Evolutionary conservation across 2,113 vertebrate species (phyloP), one percentile per base, ranked within the genome.

Genomic region (Misgurnus mizolepis): DNA sequence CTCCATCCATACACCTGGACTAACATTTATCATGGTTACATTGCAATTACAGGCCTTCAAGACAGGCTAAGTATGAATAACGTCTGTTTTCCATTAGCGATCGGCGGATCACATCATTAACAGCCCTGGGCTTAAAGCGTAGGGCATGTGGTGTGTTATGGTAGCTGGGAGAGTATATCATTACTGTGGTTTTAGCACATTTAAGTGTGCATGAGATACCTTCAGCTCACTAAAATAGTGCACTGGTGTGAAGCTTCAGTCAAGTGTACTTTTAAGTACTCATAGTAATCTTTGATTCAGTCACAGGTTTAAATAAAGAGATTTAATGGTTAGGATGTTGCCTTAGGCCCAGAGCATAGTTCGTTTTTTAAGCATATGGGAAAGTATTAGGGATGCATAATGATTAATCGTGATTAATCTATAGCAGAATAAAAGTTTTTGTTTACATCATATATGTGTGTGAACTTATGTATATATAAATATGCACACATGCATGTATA

Each of bases 31-130:
- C 84, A 88, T 64, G 87, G 85, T 90, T 89, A 80, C 5, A 67
- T 79, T 89, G 84, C 86, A 88, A 86, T 89, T 90, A 90, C 78
- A 88, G 86, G 79, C 82, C 83, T 86, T 7, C 53, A 62, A 89
- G 87, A 78, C 40, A 75, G 34, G 0, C 17, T 11, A 40, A 40
- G 60, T 60, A 67, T 73, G 71, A 82, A 79, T 69, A 82, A 60
- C 8, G 43, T n/a, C 62, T 65, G 75, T 12, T 22, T 34, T 68
- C 40, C 71, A 45, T 55, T 75, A 75, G 80, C 40, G 50, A 74
- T 41, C 39, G 27, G 39, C 47, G 70, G 47, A 74, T 70, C 62
- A 65, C 75, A 77, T 66, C 75, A 77, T 66, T 76, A 66, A 53
- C 40, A 66, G 62, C 62, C 75, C 43, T 40, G 15, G 73, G 76